Evolutionary conservation across 2,888 invertebrate species (phyloP).

Genomic region (Amblyteles armatorius): DNA sequence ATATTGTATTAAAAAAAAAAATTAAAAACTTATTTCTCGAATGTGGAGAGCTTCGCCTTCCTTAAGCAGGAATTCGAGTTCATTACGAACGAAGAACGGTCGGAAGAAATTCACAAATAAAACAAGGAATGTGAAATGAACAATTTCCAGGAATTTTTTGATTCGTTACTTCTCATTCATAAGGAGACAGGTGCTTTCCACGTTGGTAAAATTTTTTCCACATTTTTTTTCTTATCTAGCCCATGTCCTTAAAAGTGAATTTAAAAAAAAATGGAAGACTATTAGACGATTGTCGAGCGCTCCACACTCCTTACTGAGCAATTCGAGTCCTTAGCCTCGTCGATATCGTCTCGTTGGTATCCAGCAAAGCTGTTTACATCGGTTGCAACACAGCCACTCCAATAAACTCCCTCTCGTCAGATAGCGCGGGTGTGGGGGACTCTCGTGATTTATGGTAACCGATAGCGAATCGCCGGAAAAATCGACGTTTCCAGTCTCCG

Average conservation of each 20-base stretch:
- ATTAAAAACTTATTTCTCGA: too few relatives aligned
- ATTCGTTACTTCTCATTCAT: neutral
- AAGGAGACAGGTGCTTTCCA: too few relatives aligned
- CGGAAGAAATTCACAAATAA: too few relatives aligned
- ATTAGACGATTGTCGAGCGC: too few relatives aligned
- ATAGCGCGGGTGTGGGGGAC: constrained; percentile 68
- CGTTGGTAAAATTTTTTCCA: too few relatives aligned
- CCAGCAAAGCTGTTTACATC: constrained; percentile 75
- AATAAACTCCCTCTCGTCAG: constrained; percentile 73
- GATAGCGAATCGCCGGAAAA: constrained; percentile 69
- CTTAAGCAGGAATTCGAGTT: too few relatives aligned
- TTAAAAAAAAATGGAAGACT: too few relatives aligned
- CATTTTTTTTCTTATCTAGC: too few relatives aligned
- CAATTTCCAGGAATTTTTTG: neutral
- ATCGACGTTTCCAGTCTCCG: constrained; percentile 47
- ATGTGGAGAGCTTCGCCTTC: too few relatives aligned
- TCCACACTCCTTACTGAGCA: neutral
- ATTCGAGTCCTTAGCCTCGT: constrained; percentile 14
- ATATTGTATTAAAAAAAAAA: too few relatives aligned
- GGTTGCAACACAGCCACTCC: constrained; percentile 62
- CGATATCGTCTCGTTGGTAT: constrained; percentile 24
- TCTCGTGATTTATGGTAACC: constrained; percentile 74
- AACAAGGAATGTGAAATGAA: neutral
- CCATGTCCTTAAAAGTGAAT: too few relatives aligned
- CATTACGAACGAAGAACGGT: too few relatives aligned